A percentile compares a stretch with the other conserved stretches of the same genome.
phyloP scores from a whole-genome alignment of 1,140 invertebrate species.

The Eupeodes corollae region DNA sequence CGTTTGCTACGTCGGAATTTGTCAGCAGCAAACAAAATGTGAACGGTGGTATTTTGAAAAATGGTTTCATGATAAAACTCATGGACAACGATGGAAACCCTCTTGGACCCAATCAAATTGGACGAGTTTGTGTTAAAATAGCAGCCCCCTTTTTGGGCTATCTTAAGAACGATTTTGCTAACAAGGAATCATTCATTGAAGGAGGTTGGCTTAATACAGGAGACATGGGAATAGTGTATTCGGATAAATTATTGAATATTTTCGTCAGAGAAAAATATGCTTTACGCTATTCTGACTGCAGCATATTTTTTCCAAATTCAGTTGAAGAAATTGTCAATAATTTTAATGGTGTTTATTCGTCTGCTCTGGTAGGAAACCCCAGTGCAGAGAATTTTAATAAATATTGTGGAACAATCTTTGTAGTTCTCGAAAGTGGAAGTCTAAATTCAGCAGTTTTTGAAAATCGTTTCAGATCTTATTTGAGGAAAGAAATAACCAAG shows the following conservation, averaged over 20 bases:
- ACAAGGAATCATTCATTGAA: background rate
- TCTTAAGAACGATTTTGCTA: background rate
- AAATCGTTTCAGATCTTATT: too few species aligned
- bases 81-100: slow-evolving; percentile 1
- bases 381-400: too few species aligned
- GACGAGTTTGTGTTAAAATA: background rate
- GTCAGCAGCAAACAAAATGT: background rate
- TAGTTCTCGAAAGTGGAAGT: too few species aligned
- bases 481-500: too few species aligned
- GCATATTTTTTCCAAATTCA: too few species aligned
- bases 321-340: too few species aligned
- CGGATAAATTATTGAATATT: background rate
- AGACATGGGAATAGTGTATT: slow-evolving; percentile 4
- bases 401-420: too few species aligned
- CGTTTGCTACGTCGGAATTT: background rate
- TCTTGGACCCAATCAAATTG: slow-evolving; percentile 1
- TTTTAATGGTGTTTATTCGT: too few species aligned
- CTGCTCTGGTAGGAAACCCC: too few species aligned
- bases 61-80: slow-evolving; percentile 1
- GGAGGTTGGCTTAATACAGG: slow-evolving; percentile 3
- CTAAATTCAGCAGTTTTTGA: too few species aligned
- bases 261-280: background rate
- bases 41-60: slow-evolving; percentile 1
- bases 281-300: too few species aligned
- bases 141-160: background rate